Conservation (phyloP, 2,797 vertebrate species). For the Cheracebus regulus region DNA sequence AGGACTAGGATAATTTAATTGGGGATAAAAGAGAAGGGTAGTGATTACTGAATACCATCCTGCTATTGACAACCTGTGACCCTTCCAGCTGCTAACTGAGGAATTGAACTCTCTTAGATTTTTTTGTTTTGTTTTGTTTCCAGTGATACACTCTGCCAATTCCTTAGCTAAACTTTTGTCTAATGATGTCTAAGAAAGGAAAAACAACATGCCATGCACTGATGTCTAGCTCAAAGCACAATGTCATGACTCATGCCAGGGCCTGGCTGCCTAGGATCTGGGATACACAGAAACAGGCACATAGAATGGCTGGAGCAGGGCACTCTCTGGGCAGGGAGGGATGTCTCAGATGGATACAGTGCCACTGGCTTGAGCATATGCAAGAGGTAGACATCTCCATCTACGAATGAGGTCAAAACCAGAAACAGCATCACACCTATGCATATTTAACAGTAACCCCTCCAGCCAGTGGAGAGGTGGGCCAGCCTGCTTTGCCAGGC, state of each 20-base stretch:
- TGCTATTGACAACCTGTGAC: not conserved
- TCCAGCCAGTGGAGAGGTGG: not conserved
- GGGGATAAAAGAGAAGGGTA: not conserved
- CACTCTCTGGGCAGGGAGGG: not conserved
- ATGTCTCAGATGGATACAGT: not conserved
- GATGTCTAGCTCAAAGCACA: not conserved
- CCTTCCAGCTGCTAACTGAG: not conserved
- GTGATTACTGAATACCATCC: not conserved
- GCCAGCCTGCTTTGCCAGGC: not conserved
- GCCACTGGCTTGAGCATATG: not conserved
- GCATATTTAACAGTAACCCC: not conserved
- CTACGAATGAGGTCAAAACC: not conserved
- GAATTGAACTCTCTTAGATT: not conserved
- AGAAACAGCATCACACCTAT: not conserved
- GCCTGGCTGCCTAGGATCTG: not conserved
- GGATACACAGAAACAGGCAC: not conserved
- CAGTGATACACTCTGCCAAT: not conserved
- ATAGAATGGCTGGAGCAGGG: not conserved
- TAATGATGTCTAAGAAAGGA: not conserved
- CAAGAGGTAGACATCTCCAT: not conserved
- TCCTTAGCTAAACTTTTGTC: not conserved
- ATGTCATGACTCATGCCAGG: fast-evolving
- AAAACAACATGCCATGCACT: not conserved
- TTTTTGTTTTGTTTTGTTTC: not conserved
- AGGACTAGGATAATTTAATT: slow-evolving; percentile 22